phyloP scores from a whole-genome alignment of 2,113 vertebrate genomes.

The Philantomba maxwellii region DNA sequence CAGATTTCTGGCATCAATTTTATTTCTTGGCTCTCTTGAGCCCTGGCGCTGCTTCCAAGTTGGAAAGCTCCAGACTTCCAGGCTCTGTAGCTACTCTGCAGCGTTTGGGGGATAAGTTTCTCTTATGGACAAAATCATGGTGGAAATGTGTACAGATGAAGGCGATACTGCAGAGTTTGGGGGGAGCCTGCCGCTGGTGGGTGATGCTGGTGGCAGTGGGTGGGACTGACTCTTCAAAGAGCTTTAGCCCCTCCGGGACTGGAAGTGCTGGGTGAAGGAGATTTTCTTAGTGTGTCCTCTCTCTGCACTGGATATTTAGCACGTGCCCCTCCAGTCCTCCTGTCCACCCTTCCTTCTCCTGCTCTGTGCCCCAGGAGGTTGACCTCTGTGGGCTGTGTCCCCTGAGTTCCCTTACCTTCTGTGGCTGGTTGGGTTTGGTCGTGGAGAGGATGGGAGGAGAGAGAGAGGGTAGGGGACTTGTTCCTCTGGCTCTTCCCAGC shows the following conservation, averaged over 20 bases:
- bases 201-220: neutral
- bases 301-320: neutral
- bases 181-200: neutral
- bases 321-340: neutral
- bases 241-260: neutral
- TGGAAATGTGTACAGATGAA: neutral
- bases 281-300: neutral
- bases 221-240: neutral
- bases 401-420: neutral
- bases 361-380: neutral
- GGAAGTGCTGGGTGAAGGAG: neutral
- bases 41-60: neutral
- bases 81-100: conserved; percentile 31
- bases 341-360: accelerated
- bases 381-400: neutral
- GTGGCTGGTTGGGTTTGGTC: neutral
- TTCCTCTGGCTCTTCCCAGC: neutral
- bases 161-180: neutral
- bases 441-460: neutral
- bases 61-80: conserved; percentile 8
- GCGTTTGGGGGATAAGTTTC: neutral
- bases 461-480: neutral
- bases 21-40: neutral
- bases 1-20: neutral
- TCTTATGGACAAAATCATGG: neutral